These are phyloP conservation scores for Anser brachyrhynchus DNA, from an alignment of 2,113 vertebrate species.

Conservation along the genomic window DNA sequence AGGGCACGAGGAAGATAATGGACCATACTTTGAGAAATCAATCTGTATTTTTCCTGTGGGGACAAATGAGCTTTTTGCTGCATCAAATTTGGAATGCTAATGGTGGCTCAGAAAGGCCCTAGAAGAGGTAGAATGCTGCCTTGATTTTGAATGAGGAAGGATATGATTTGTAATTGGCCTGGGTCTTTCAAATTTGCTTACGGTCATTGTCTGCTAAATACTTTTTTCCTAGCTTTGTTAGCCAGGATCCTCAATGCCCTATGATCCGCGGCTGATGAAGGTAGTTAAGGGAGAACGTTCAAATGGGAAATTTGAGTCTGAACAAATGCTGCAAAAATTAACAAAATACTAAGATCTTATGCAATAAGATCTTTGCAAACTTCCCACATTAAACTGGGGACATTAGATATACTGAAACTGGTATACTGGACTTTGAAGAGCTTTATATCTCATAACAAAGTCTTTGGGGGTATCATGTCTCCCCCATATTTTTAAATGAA, in stretches of 20 bases:
- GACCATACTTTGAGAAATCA: constrained; percentile 14
- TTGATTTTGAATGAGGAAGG: constrained; percentile 10
- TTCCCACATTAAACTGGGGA: neutral
- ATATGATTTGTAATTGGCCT: neutral
- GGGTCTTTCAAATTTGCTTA: constrained; percentile 34
- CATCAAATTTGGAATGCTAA: neutral
- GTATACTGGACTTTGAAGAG: neutral
- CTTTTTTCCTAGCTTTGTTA: constrained; percentile 31
- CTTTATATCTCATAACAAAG: neutral
- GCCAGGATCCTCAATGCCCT: constrained; percentile 18
- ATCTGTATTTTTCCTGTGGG: neutral
- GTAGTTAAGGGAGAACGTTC: neutral
- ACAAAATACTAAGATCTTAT: neutral
- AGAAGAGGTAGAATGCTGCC: constrained; percentile 14
- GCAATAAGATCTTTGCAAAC: neutral
- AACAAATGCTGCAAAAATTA: constrained; percentile 26
- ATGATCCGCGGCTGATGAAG: constrained; percentile 45
- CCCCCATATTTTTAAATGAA: neutral
- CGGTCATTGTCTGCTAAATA: neutral
- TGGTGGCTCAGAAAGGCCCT: neutral
- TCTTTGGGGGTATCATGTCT: neutral
- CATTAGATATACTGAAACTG: neutral
- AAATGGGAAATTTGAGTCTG: constrained; percentile 10
- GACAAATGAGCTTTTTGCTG: neutral
- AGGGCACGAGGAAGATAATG: neutral